Base-by-base conservation (phyloP, 2,888 invertebrate species). In the Liodrosophila aerea region DNA sequence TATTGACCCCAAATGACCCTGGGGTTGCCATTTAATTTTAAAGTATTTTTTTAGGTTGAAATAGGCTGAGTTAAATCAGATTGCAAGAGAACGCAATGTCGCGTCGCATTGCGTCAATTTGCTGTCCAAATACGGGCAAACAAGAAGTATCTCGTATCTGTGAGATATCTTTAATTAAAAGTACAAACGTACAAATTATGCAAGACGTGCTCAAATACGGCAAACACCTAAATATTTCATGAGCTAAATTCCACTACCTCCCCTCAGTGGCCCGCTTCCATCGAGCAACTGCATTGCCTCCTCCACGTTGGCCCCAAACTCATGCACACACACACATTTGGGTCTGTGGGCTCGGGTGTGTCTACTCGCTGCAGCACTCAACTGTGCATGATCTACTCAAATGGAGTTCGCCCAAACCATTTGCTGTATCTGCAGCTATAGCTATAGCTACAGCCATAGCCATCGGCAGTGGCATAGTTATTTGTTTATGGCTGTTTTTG, bases 181-280 rank as follows among this genome's bases (percentile, higher is more conserved):
- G 67, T 73, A 81, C 77, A 81, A 81, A 68, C 67, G 73, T 67
- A 75, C 65, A 81, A 86, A 81, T 81, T 86, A 81, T 81, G 80
- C 82, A 81, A 81, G 85, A 81, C 74, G 65, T 76, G 85, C 70
- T 60, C 77, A 86, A 86, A 80, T 86, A 80, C 71, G 85, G 85
- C 85, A 81, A 86, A 76, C 74, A 86, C 82, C 70, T 86, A 86
- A 85, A 80, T 80, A 81, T 81, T 84, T 86, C 67, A 70, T 62
- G 83, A 74, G 66, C 63, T 56, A 54, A 74, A 82, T 65, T 64
- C 65, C 75, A 82, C 75, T 59, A 59, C 58, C 68, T 56, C 82
- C 54, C 15, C 18, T 56, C 13, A 9, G n/a, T n/a, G n/a, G n/a
- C n/a, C n/a, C n/a, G n/a, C n/a, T n/a, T n/a, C n/a, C n/a, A n/a